Evolutionary conservation across 2,797 vertebrate genomes (phyloP).

Genomic region (Merluccius polli): DNA sequence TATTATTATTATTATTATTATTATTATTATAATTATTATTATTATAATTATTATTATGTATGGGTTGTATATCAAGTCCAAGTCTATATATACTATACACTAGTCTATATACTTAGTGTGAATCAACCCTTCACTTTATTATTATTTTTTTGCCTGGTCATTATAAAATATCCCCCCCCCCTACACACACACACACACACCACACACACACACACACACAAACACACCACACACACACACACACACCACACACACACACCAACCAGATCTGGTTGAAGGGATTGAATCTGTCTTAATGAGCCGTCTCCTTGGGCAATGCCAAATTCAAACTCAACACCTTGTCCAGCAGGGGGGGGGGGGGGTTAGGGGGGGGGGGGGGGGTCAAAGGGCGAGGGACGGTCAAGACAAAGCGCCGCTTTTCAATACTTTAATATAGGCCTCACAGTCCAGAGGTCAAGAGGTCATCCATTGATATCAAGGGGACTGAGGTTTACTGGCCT

Average conservation of each 20-base stretch:
- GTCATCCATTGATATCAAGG: conserved; percentile 54
- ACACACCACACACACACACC: background rate
- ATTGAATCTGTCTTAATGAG: conserved; percentile 25
- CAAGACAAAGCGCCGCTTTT: background rate
- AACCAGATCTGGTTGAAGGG: conserved; percentile 3
- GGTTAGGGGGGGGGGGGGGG: background rate
- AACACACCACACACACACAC: background rate
- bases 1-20: no score
- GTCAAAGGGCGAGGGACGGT: background rate
- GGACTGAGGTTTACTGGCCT: conserved; percentile 53
- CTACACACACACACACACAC: conserved; percentile 11
- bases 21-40: no score
- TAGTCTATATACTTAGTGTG: no score
- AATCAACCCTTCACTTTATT: no score
- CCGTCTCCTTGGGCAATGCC: conserved; percentile 24
- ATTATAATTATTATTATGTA: no score
- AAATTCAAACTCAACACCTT: conserved; percentile 9
- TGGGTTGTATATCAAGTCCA: no score
- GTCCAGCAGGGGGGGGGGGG: background rate
- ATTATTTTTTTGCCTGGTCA: no score
- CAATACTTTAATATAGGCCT: conserved; percentile 6
- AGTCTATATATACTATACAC: no score
- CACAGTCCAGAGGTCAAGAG: conserved; percentile 29
- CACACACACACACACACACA: background rate
- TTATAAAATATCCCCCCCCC: no score